These are phyloP conservation scores for Eristalis pertinax DNA, from an alignment of 2,888 invertebrate species.

Conservation along the genomic window DNA sequence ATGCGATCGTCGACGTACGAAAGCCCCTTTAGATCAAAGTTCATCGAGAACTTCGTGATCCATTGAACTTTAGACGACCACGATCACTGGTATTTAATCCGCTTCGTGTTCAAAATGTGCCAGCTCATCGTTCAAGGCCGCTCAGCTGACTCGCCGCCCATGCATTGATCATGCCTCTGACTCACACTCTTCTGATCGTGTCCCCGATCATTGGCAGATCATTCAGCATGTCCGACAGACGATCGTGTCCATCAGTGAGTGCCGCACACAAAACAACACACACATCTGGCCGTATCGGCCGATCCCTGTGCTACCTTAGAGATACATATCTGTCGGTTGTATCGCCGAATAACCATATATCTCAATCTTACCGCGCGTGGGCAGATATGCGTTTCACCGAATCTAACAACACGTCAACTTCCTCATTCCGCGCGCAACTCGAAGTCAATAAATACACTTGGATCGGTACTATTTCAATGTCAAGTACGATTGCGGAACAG, in stretches of 20 bases:
- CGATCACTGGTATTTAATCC: too few relatives aligned
- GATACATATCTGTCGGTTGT: slow-evolving; percentile 14
- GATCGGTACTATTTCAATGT: slow-evolving; percentile 70
- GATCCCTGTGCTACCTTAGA: neutral
- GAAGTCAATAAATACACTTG: slow-evolving; percentile 60
- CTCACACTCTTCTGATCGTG: neutral
- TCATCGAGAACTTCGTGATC: too few relatives aligned
- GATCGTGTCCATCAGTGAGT: neutral
- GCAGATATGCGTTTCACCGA: slow-evolving; percentile 35
- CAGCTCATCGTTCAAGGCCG: too few relatives aligned
- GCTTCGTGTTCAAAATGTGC: too few relatives aligned
- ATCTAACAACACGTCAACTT: slow-evolving; percentile 64
- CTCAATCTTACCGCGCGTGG: slow-evolving; percentile 31
- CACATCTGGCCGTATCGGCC: neutral
- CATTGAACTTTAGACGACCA: too few relatives aligned
- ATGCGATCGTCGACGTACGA: too few relatives aligned
- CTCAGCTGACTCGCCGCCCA: too few relatives aligned
- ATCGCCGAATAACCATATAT: slow-evolving; percentile 4
- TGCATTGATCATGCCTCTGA: neutral
- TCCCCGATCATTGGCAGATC: neutral
- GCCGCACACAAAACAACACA: neutral
- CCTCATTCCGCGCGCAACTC: slow-evolving; percentile 57
- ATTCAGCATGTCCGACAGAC: neutral
- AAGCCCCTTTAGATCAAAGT: too few relatives aligned
- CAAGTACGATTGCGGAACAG: slow-evolving; percentile 58